Conservation (phyloP, 2,113 vertebrate species). For the Phrynosoma blainvillii region DNA sequence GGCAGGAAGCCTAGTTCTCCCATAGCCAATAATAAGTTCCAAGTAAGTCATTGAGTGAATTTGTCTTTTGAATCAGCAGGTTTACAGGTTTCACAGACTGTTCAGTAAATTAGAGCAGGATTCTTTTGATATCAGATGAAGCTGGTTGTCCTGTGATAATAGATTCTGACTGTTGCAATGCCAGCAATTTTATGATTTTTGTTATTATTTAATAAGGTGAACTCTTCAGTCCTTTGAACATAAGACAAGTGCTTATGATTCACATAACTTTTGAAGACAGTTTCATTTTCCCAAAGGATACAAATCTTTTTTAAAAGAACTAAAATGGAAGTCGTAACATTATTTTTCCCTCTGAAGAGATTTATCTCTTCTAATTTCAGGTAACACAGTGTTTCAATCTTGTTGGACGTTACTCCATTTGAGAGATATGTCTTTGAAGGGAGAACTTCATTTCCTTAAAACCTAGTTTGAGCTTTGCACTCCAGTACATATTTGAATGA, state of each 20-base stretch:
- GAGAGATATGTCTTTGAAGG: background rate
- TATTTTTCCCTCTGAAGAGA: conserved; percentile 17
- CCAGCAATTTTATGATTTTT: conserved; percentile 29
- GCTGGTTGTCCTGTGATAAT: background rate
- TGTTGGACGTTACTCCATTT: background rate
- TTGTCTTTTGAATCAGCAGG: background rate
- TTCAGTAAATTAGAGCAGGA: background rate
- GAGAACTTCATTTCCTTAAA: background rate
- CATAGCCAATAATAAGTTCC: conserved; percentile 10
- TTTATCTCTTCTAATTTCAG: conserved; percentile 3
- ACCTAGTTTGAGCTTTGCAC: background rate
- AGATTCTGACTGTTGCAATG: background rate
- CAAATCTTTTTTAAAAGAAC: conserved; percentile 17
- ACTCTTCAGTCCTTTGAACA: conserved; percentile 34
- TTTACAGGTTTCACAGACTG: conserved; percentile 43
- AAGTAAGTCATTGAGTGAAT: background rate
- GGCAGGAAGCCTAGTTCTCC: background rate
- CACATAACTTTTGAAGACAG: conserved; percentile 44
- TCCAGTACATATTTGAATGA: background rate
- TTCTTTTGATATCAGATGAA: background rate
- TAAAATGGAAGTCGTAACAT: background rate
- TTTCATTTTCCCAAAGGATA: conserved; percentile 29
- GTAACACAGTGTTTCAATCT: background rate
- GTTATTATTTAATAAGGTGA: background rate
- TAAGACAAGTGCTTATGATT: conserved; percentile 26